Evolutionary conservation across 1,140 invertebrate genomes (phyloP).

Genomic region (Neotoxoptera formosana): DNA sequence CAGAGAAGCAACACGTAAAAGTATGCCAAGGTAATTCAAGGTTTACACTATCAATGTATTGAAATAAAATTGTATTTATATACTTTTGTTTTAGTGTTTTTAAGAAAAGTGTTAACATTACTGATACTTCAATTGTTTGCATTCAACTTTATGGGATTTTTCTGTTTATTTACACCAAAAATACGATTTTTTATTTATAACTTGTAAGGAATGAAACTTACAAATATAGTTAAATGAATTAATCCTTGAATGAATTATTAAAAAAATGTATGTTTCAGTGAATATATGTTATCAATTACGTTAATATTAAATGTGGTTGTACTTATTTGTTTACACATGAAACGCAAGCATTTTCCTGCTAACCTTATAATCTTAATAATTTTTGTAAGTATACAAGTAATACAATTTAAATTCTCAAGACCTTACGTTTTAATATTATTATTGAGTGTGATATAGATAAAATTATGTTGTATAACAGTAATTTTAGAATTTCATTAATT

Average conservation of each 20-base stretch:
- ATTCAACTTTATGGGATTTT: slow-evolving; percentile 47
- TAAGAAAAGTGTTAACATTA: slow-evolving; percentile 38
- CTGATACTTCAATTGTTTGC: slow-evolving; percentile 26
- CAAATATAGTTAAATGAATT: not conserved
- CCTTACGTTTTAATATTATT: not conserved
- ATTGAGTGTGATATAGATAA: not conserved
- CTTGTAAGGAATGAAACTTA: slow-evolving; percentile 9
- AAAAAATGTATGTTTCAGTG: slow-evolving; percentile 32
- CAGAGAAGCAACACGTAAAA: slow-evolving; percentile 12
- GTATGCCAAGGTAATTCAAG: slow-evolving; percentile 21
- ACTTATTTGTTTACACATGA: slow-evolving; percentile 50
- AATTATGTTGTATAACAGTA: not conserved
- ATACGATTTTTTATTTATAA: slow-evolving; percentile 55
- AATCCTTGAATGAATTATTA: not conserved
- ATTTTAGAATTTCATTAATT: slow-evolving; percentile 14
- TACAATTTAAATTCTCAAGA: not conserved
- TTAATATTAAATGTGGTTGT: slow-evolving; percentile 46
- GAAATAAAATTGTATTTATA: not conserved
- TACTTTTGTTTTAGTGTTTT: slow-evolving; percentile 48
- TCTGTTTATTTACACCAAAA: slow-evolving; percentile 54
- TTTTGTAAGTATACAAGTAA: slow-evolving; percentile 37
- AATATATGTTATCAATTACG: slow-evolving; percentile 50
- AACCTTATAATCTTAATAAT: slow-evolving; percentile 50
- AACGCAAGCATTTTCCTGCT: slow-evolving; percentile 42
- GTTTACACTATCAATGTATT: not conserved